These are phyloP conservation scores for Perognathus longimembris DNA, from an alignment of 2,113 vertebrate species.

Conservation along the genomic window DNA sequence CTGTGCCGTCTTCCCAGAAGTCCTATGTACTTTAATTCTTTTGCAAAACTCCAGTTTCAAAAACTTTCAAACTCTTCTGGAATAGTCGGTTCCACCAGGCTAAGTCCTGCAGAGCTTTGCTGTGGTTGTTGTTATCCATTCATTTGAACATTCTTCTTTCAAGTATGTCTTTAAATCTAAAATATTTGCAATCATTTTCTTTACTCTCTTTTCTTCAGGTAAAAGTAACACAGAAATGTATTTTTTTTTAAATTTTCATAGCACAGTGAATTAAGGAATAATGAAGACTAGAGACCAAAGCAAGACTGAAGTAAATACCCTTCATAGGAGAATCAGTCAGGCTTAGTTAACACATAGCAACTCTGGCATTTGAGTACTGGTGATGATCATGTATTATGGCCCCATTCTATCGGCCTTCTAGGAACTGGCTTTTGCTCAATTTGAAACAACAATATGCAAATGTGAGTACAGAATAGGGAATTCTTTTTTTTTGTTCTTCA, in stretches of 20 bases:
- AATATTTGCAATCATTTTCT: slow-evolving; percentile 23
- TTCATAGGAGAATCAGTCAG: not conserved
- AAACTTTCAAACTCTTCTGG: not conserved
- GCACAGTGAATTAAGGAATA: not conserved
- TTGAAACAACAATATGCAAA: slow-evolving; percentile 4
- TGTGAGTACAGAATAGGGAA: not conserved
- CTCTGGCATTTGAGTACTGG: not conserved
- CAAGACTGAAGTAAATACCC: not conserved
- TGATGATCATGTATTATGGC: not conserved
- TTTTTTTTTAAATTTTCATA: not conserved
- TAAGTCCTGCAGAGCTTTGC: not conserved
- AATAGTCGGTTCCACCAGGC: not conserved
- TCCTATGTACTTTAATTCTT: not conserved
- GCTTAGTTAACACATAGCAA: not conserved
- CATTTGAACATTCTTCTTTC: slow-evolving; percentile 7
- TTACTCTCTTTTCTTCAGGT: not conserved
- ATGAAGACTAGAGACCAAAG: not conserved
- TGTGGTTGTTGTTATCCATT: not conserved
- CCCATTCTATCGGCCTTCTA: not conserved
- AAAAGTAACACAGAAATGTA: not conserved
- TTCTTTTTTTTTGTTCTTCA: too few species aligned
- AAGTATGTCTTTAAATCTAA: not conserved
- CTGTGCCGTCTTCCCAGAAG: too few species aligned
- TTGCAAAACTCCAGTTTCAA: not conserved
- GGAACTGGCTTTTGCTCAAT: slow-evolving; percentile 43